Evolutionary conservation across 2,113 vertebrate species (phyloP).

Genomic region (Etheostoma cragini): DNA sequence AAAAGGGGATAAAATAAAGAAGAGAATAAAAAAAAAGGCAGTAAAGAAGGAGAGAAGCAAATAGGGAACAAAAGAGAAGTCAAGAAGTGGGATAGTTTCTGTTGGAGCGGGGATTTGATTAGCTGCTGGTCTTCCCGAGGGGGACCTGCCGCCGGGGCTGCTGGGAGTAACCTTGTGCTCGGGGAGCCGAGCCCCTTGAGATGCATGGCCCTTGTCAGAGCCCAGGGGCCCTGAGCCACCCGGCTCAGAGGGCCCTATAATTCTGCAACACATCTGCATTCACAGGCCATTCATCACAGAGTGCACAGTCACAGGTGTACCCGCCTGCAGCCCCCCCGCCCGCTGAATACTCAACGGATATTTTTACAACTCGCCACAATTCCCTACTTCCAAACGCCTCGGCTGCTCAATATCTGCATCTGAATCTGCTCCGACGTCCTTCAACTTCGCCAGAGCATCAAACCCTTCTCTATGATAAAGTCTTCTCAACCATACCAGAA

Average conservation of each 20-base stretch:
- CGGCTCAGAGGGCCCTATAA: conserved; percentile 46
- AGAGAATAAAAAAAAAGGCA: neutral
- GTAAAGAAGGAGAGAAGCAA: neutral
- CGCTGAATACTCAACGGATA: conserved; percentile 1
- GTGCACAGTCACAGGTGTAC: conserved; percentile 48
- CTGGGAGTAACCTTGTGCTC: conserved; percentile 54
- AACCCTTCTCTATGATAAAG: conserved; percentile 11
- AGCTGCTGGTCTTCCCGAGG: conserved; percentile 25
- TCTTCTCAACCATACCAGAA: neutral
- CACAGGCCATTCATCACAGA: conserved; percentile 61
- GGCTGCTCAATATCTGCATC: conserved; percentile 8
- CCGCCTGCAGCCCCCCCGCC: conserved; percentile 21
- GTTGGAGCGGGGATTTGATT: conserved; percentile 21
- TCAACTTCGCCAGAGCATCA: neutral
- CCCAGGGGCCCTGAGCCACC: conserved; percentile 43
- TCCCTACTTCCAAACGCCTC: conserved; percentile 16
- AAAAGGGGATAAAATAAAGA: neutral
- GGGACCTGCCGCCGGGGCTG: conserved; percentile 31
- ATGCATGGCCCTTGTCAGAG: conserved; percentile 74
- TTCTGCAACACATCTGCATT: conserved; percentile 64
- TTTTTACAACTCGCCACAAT: conserved; percentile 20
- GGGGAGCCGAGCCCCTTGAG: conserved; percentile 54
- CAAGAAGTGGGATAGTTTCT: neutral
- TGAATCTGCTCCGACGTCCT: conserved; percentile 14
- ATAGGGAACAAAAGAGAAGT: neutral